These are phyloP conservation scores for Pinctada fucata DNA, from an alignment of 2,888 invertebrate genomes.

Conservation along the genomic window DNA sequence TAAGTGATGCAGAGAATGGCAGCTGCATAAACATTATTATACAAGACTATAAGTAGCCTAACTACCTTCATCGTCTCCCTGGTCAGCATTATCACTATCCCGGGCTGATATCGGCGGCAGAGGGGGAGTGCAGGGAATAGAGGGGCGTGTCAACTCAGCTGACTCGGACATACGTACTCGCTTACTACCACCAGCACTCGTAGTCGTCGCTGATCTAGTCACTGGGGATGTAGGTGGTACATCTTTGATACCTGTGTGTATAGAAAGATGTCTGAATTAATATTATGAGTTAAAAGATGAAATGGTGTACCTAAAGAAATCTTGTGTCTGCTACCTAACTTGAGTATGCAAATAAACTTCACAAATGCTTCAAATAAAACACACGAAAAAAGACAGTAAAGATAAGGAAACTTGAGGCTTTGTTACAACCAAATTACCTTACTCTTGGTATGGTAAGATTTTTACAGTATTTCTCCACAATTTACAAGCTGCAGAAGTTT, in stretches of 20 bases:
- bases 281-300: not conserved
- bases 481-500: too few species aligned
- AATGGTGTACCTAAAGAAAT: not conserved
- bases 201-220: conserved; percentile 37
- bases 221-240: conserved; percentile 48
- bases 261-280: not conserved
- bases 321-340: not conserved
- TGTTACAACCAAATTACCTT: too few species aligned
- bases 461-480: too few species aligned
- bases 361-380: not conserved
- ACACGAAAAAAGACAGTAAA: not conserved
- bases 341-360: too few species aligned
- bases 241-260: conserved; percentile 27
- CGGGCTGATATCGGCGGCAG: conserved; percentile 54
- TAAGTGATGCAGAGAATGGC: too few species aligned
- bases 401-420: not conserved
- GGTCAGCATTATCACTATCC: not conserved
- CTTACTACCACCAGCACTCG: conserved; percentile 41
- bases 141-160: conserved; percentile 41
- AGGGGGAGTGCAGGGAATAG: conserved; percentile 50
- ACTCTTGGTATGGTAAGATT: too few species aligned
- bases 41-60: too few species aligned
- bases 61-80: too few species aligned
- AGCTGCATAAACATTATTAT: too few species aligned
- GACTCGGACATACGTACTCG: conserved; percentile 52